phyloP scores from a whole-genome alignment of 2,113 vertebrate species.

The Caretta caretta region DNA sequence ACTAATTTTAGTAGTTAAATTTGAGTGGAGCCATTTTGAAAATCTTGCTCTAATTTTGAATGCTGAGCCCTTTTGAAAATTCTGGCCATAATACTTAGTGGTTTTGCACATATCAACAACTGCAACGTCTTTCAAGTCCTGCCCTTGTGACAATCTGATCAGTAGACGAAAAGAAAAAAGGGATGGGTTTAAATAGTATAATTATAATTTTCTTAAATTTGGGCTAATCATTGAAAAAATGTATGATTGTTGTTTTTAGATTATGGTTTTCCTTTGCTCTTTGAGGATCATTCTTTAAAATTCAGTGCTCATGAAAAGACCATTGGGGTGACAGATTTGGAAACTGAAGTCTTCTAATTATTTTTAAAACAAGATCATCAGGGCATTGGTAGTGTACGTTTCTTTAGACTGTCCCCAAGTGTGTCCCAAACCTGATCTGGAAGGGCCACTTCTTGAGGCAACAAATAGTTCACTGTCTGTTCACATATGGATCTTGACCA shows the following conservation, averaged over 20 bases:
- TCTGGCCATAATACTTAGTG: neutral
- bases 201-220: neutral
- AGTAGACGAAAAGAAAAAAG: neutral
- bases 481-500: too few relatives aligned
- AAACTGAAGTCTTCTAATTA: neutral
- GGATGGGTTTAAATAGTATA: neutral
- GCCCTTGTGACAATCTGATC: neutral
- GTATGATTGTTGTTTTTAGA: neutral
- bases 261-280: neutral
- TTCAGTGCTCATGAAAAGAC: neutral
- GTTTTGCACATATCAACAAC: neutral
- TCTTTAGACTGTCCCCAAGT: neutral
- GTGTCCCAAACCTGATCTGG: neutral
- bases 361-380: neutral
- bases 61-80: neutral
- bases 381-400: neutral
- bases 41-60: neutral
- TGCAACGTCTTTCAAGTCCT: neutral
- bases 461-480: too few relatives aligned
- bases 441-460: neutral
- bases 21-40: neutral
- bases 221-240: neutral
- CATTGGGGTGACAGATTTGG: neutral
- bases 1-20: neutral
- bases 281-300: neutral